phyloP scores from a whole-genome alignment of 1,140 invertebrate genomes.

The Pararge aegeria region DNA sequence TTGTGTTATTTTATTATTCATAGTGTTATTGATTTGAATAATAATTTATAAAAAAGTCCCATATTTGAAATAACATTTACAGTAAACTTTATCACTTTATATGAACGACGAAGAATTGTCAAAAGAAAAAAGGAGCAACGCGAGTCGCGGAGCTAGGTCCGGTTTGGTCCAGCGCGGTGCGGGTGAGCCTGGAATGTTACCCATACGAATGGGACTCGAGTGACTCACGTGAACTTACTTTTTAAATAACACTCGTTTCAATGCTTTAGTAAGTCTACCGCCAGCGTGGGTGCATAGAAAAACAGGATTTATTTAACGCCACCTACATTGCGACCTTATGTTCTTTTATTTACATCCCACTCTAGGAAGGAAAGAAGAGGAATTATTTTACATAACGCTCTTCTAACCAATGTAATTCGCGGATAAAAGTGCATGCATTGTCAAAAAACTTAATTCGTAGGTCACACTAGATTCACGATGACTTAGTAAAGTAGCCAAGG shows the following conservation, averaged over 20 bases:
- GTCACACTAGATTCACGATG: background rate
- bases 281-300: slow-evolving; percentile 50
- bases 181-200: slow-evolving; percentile 69
- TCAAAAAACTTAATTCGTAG: too few species aligned
- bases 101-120: slow-evolving; percentile 29
- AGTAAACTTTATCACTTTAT: slow-evolving; percentile 11
- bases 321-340: slow-evolving; percentile 37
- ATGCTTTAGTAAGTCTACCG: slow-evolving; percentile 60
- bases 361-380: slow-evolving; percentile 2
- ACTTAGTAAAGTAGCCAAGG: background rate
- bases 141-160: slow-evolving; percentile 49
- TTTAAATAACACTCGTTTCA: slow-evolving; percentile 44
- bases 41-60: too few species aligned
- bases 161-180: slow-evolving; percentile 56
- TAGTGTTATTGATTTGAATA: too few species aligned
- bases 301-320: slow-evolving; percentile 38
- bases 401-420: too few species aligned
- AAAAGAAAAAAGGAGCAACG: slow-evolving; percentile 38
- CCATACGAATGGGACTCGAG: slow-evolving; percentile 66
- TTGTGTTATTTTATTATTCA: too few species aligned
- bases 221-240: slow-evolving; percentile 64
- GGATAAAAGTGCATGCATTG: too few species aligned
- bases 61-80: background rate
- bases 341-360: slow-evolving; percentile 36
- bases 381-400: too few species aligned